Conservation (phyloP, 2,888 invertebrate species). For the Chloroclysta siterata region DNA sequence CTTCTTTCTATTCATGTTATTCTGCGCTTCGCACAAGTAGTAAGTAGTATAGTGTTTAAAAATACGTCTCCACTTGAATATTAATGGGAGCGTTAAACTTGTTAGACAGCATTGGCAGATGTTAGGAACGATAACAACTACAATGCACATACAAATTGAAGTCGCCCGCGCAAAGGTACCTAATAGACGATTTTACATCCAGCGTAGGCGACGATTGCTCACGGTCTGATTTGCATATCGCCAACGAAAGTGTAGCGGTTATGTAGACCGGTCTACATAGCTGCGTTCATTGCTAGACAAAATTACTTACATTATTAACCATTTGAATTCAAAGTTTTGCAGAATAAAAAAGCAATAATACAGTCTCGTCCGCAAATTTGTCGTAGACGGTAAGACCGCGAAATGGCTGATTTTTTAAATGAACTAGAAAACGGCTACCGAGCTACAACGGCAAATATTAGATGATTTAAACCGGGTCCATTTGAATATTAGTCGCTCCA, state of each 20-base stretch:
- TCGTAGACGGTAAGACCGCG: conserved; percentile 38
- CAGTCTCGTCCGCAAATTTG: conserved; percentile 35
- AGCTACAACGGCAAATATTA: conserved; percentile 48
- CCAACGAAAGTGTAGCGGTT: conserved; percentile 76
- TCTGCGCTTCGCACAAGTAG: neutral
- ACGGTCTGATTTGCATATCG: conserved; percentile 80
- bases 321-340: conserved; percentile 37
- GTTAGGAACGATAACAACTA: conserved; percentile 26
- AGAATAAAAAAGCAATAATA: conserved; percentile 34
- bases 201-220: conserved; percentile 60
- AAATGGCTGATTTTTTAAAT: conserved; percentile 45
- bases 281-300: conserved; percentile 48
- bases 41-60: neutral
- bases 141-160: conserved; percentile 55
- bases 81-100: conserved; percentile 38
- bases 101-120: conserved; percentile 53
- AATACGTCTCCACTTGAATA: neutral
- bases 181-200: conserved; percentile 58
- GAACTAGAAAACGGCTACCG: conserved; percentile 54
- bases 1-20: too few species aligned
- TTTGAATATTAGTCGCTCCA: conserved; percentile 79
- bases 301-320: conserved; percentile 42
- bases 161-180: conserved; percentile 53
- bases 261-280: conserved; percentile 65
- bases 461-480: conserved; percentile 66